Conservation (phyloP, 2,888 invertebrate genomes). For the Conus canariensis region DNA sequence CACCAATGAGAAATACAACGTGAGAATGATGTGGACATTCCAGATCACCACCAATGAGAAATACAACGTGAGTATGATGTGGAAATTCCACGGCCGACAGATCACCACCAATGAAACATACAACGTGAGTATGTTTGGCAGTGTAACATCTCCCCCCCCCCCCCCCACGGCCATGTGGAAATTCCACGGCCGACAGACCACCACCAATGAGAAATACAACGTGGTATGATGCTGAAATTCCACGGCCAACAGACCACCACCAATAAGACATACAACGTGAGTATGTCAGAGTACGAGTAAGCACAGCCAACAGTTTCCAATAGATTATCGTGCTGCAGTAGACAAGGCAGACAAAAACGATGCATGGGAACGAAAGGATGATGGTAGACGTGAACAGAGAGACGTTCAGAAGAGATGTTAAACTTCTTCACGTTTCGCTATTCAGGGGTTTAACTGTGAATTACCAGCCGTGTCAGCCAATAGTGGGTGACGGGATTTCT, state of each 20-base stretch:
- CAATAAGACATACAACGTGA: slow-evolving; percentile 56
- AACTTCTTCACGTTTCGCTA: too few species aligned
- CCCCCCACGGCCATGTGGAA: slow-evolving; percentile 65
- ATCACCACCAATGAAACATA: slow-evolving; percentile 57
- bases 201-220: not conserved
- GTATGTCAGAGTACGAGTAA: not conserved
- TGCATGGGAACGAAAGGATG: too few species aligned
- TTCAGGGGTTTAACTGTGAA: too few species aligned
- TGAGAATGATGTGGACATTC: slow-evolving; percentile 65
- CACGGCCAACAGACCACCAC: slow-evolving; percentile 57
- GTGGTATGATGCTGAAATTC: slow-evolving; percentile 59
- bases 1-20: slow-evolving; percentile 55
- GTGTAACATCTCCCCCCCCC: slow-evolving; percentile 57
- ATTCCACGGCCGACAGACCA: slow-evolving; percentile 57
- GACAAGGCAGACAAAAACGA: too few species aligned
- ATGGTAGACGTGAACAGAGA: too few species aligned
- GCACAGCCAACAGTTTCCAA: too few species aligned
- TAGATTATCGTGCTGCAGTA: too few species aligned
- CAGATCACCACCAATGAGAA: slow-evolving; percentile 34
- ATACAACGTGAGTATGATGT: slow-evolving; percentile 45
- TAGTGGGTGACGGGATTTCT: too few species aligned
- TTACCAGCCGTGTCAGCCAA: too few species aligned
- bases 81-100: slow-evolving; percentile 61
- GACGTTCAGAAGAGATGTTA: too few species aligned
- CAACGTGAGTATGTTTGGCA: slow-evolving; percentile 46